A percentile compares a stretch with the other conserved stretches of the same genome.
phyloP scores from a whole-genome alignment of 2,797 vertebrate species.

The Phataginus tetradactyla region DNA sequence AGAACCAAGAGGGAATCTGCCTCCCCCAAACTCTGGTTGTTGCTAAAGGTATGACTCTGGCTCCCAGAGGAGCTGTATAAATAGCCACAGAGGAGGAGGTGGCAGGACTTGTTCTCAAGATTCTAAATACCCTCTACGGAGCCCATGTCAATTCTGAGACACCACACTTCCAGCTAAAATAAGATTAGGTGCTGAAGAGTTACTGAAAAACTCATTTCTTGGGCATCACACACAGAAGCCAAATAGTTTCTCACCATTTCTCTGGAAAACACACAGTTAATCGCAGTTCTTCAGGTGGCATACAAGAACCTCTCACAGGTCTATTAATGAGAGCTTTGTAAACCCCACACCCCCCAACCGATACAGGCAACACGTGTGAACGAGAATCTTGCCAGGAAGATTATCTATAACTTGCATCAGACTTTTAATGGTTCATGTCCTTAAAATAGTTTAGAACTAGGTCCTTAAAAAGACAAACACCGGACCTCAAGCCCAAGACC shows the following conservation, averaged over 20 bases:
- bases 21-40: neutral
- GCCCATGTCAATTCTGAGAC: neutral
- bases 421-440: neutral
- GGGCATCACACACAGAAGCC: neutral
- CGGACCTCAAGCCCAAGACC: neutral
- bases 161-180: neutral
- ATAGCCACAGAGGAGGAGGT: neutral
- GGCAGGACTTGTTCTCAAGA: neutral
- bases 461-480: neutral
- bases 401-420: neutral
- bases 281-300: neutral
- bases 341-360: rapidly evolving
- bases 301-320: neutral
- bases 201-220: neutral
- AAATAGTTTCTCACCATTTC: neutral
- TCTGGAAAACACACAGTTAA: neutral
- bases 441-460: slow-evolving; percentile 8
- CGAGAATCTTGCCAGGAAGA: neutral
- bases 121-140: neutral
- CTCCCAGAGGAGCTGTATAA: slow-evolving; percentile 16
- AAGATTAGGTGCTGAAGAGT: neutral
- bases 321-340: neutral
- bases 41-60: neutral
- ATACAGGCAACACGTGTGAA: neutral
- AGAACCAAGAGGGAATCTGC: neutral